These are phyloP conservation scores for Champsocephalus esox DNA, from an alignment of 2,797 vertebrate genomes.

Conservation along the genomic window DNA sequence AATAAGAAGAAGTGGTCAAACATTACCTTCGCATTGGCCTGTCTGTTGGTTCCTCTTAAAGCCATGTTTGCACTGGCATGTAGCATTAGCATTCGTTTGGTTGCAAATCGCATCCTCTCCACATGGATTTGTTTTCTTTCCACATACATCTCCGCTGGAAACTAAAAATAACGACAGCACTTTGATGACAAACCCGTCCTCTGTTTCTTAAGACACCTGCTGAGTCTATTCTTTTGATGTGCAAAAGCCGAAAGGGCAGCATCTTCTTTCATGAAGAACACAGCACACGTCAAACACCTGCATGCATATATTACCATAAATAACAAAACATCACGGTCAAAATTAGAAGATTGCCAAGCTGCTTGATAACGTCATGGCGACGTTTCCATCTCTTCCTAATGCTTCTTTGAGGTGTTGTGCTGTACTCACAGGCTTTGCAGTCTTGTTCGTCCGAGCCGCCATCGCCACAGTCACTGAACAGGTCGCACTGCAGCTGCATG, in stretches of 20 bases:
- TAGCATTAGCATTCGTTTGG: slow-evolving; percentile 90
- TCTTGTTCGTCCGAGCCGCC: slow-evolving; percentile 93
- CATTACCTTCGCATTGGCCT: slow-evolving; percentile 94
- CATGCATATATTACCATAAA: slow-evolving; percentile 76
- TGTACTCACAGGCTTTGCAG: slow-evolving; percentile 92
- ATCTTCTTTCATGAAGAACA: slow-evolving; percentile 37
- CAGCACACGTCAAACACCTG: slow-evolving; percentile 55
- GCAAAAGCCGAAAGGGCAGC: slow-evolving; percentile 59
- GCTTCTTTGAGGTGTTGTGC: slow-evolving; percentile 51
- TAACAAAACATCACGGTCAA: slow-evolving; percentile 61
- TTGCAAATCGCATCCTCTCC: slow-evolving; percentile 96
- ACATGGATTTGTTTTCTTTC: slow-evolving; percentile 93
- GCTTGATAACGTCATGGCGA: slow-evolving; percentile 28
- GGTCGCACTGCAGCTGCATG: slow-evolving; percentile 92
- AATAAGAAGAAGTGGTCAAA: not conserved
- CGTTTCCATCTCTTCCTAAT: slow-evolving; percentile 56
- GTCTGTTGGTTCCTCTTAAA: slow-evolving; percentile 93
- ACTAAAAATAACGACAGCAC: slow-evolving; percentile 82
- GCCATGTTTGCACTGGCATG: slow-evolving; percentile 95
- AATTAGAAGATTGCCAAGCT: slow-evolving; percentile 31
- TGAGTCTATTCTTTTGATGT: slow-evolving; percentile 74
- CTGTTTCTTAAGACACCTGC: slow-evolving; percentile 60
- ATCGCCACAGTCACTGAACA: slow-evolving; percentile 95
- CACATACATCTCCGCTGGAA: slow-evolving; percentile 91
- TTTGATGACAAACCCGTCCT: slow-evolving; percentile 67